Evolutionary conservation across 2,797 vertebrate genomes (phyloP).

Genomic region (Oophaga sylvatica): DNA sequence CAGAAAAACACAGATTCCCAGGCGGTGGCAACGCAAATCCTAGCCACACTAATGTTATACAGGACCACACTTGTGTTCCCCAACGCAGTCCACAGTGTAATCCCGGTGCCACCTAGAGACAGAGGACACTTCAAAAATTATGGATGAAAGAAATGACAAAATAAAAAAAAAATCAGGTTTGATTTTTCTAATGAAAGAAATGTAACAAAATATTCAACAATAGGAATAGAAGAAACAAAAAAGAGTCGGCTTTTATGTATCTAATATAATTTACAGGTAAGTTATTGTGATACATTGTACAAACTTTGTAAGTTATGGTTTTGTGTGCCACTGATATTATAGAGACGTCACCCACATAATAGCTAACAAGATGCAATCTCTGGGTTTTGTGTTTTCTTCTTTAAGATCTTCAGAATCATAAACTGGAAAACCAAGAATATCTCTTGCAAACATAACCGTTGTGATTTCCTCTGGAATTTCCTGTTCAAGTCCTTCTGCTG

Average conservation of each 20-base stretch:
- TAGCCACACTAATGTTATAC: no score
- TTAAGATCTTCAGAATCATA: constrained; percentile 46
- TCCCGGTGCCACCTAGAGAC: no score
- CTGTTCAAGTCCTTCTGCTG: constrained; percentile 73
- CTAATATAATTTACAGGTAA: background rate
- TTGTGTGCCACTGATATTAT: background rate
- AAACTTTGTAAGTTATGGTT: background rate
- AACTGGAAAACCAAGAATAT: constrained; percentile 82
- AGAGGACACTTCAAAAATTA: background rate
- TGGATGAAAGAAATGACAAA: background rate
- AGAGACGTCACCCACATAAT: background rate
- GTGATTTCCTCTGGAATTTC: constrained; percentile 85
- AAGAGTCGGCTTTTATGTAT: background rate
- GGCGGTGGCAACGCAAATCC: no score
- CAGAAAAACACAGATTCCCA: no score
- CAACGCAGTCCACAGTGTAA: no score
- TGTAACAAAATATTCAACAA: background rate
- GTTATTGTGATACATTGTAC: background rate
- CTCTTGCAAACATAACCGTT: constrained; percentile 75
- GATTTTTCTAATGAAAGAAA: background rate
- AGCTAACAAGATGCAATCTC: background rate
- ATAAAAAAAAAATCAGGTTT: background rate
- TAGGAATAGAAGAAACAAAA: background rate
- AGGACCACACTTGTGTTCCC: no score
- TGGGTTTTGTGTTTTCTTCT: constrained; percentile 28